Conservation (phyloP, 2,797 vertebrate genomes). For the Synaphobranchus kaupii region DNA sequence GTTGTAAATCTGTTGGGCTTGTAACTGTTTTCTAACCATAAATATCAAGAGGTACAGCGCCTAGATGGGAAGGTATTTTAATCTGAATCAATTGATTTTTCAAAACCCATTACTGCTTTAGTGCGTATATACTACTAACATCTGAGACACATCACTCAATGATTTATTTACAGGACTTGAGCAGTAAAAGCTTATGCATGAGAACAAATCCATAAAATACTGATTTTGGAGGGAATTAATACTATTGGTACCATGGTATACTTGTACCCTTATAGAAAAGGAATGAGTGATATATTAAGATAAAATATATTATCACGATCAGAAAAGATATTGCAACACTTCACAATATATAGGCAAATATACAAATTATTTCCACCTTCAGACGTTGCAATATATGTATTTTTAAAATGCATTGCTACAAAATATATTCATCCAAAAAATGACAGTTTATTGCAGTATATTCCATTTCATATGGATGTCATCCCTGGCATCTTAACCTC, state of each 20-base stretch:
- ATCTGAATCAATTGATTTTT: slow-evolving; percentile 19
- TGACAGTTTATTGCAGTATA: no score
- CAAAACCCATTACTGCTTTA: slow-evolving; percentile 8
- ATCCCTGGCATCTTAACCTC: slow-evolving; percentile 9
- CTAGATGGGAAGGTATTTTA: slow-evolving; percentile 18
- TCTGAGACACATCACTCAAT: background rate
- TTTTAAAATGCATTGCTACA: no score
- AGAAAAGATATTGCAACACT: no score
- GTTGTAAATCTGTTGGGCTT: background rate
- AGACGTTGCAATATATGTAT: no score
- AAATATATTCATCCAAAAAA: no score
- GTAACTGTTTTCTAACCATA: slow-evolving; percentile 2
- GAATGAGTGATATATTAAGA: no score
- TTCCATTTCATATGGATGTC: no score
- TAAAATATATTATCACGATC: no score
- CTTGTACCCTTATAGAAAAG: background rate
- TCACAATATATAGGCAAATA: no score
- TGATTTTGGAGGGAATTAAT: slow-evolving; percentile 2
- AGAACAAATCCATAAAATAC: slow-evolving; percentile 13
- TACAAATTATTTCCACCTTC: no score
- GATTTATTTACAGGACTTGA: background rate
- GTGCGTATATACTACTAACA: background rate
- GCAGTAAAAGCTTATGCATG: slow-evolving; percentile 7
- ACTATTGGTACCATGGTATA: background rate
- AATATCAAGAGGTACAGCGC: slow-evolving; percentile 25